Percentiles rank a stretch among this genome's conserved stretches.
Conservation (phyloP, 2,797 vertebrate genomes). For the Myoxocephalus aenaeus region DNA sequence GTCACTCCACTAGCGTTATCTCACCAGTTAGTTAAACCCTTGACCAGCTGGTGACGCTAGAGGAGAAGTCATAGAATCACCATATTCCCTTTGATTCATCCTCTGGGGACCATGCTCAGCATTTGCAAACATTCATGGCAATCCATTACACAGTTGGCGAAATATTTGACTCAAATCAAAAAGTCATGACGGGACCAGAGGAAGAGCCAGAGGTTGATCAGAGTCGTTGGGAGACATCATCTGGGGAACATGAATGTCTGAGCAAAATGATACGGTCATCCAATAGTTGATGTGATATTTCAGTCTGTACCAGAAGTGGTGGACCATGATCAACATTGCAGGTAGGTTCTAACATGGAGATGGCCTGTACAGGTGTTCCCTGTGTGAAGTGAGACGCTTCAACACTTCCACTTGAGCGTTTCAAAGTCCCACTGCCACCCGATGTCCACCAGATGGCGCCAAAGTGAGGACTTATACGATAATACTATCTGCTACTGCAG, state of each 20-base stretch:
- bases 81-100: not conserved
- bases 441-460: too few relatives aligned
- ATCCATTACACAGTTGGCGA: not conserved
- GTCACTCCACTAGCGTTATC: not conserved
- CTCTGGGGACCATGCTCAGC: not conserved
- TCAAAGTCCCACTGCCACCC: too few relatives aligned
- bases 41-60: not conserved
- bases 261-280: not conserved
- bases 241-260: too few relatives aligned
- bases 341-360: too few relatives aligned
- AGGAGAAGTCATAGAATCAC: not conserved
- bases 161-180: not conserved
- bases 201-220: not conserved
- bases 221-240: not conserved
- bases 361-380: too few relatives aligned
- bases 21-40: not conserved
- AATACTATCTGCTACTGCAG: too few relatives aligned
- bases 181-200: not conserved
- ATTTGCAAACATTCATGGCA: not conserved
- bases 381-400: too few relatives aligned
- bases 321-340: not conserved
- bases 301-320: not conserved
- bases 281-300: too few relatives aligned
- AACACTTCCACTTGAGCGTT: too few relatives aligned
- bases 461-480: too few relatives aligned